These are phyloP conservation scores for Trichoplax adhaerens DNA, from an alignment of 37 sponge, comb jelly and placozoan species.

Conservation along the genomic window DNA sequence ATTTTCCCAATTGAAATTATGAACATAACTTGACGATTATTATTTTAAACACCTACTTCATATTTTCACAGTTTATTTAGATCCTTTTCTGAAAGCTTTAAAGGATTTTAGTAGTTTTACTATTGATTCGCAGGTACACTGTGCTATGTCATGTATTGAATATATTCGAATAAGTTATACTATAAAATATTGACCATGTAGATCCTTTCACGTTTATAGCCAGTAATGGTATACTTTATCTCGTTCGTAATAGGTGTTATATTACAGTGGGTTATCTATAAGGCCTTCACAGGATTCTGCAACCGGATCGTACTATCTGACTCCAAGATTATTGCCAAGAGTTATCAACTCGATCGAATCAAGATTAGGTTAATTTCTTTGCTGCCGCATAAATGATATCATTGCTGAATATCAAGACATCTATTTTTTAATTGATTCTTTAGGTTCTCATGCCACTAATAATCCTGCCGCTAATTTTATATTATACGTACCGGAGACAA, in stretches of 20 bases:
- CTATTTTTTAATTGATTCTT: neutral
- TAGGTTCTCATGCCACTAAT: conserved; percentile 1
- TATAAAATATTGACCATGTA: no score
- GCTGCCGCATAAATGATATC: no score
- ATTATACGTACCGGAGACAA: conserved; percentile 35
- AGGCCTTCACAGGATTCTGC: neutral
- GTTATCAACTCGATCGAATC: conserved; percentile 57
- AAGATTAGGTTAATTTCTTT: conserved; percentile 33
- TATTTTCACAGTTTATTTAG: conserved; percentile 20
- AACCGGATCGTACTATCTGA: conserved; percentile 9
- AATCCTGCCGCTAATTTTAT: conserved; percentile 56
- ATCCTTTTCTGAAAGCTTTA: conserved; percentile 35
- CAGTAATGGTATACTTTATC: no score
- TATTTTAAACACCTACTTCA: neutral
- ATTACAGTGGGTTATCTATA: no score
- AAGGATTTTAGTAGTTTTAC: conserved; percentile 34
- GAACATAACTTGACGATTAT: neutral
- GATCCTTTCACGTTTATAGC: no score
- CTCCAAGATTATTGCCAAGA: conserved; percentile 29
- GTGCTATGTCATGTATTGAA: neutral
- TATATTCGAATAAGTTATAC: neutral
- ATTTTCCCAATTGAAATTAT: neutral
- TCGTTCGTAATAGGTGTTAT: no score
- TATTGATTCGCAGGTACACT: conserved; percentile 54
- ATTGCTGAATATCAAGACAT: no score